A percentile compares a stretch with the other conserved stretches of the same genome.
Conservation (phyloP, 92 coral and sea anemone genomes). For the Parazoanthus darwini region DNA sequence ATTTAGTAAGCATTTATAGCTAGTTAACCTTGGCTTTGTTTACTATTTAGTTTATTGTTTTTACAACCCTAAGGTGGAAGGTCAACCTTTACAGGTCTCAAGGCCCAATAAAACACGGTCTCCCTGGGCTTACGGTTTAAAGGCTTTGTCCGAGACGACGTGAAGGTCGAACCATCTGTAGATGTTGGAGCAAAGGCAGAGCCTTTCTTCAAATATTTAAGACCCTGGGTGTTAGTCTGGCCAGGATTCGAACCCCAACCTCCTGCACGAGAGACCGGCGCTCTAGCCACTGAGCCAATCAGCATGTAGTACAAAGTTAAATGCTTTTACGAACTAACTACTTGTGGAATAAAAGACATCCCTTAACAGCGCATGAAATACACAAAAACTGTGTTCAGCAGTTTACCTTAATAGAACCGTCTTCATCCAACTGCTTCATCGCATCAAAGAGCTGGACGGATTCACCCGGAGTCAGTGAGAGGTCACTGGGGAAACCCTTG, state of each 20-base stretch:
- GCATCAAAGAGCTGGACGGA: slow-evolving; percentile 62
- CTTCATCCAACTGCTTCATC: slow-evolving; percentile 49
- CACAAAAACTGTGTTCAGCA: background rate
- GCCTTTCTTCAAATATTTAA: background rate
- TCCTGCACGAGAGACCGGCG: background rate
- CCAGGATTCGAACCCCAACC: background rate
- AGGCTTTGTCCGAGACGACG: too few relatives aligned
- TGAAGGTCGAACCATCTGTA: background rate
- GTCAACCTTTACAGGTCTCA: background rate
- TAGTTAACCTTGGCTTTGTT: too few relatives aligned
- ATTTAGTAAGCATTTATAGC: background rate
- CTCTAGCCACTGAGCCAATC: background rate
- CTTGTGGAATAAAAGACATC: background rate
- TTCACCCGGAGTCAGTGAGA: slow-evolving; percentile 70
- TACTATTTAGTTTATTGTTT: background rate
- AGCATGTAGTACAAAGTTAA: too few relatives aligned
- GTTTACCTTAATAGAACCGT: slow-evolving; percentile 56
- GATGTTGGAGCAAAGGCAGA: background rate
- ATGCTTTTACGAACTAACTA: background rate
- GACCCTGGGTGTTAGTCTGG: background rate
- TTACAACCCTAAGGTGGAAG: background rate
- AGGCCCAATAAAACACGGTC: background rate
- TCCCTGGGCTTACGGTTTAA: too few relatives aligned
- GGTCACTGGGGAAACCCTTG: slow-evolving; percentile 71
- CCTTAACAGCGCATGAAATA: too few relatives aligned